These are phyloP conservation scores for Aphidius colemani DNA, from an alignment of 2,888 invertebrate genomes.

Conservation along the genomic window DNA sequence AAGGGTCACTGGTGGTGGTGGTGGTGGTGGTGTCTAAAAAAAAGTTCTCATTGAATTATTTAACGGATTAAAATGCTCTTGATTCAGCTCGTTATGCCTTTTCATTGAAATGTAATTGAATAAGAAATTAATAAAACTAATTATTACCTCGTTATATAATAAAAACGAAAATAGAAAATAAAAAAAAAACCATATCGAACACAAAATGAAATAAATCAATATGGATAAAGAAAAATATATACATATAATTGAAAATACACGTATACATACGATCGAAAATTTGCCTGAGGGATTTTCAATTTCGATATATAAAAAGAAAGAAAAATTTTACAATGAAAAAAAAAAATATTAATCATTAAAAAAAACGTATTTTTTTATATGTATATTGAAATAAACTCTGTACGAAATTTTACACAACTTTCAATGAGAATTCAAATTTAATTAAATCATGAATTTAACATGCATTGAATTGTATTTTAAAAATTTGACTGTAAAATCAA, in stretches of 20 bases:
- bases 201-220: background rate
- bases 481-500: no score
- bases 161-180: conserved; percentile 6
- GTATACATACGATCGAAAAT: conserved; percentile 5
- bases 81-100: conserved; percentile 17
- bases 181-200: background rate
- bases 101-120: conserved; percentile 40
- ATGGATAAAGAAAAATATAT: background rate
- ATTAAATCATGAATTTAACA: no score
- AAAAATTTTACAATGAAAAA: no score
- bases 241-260: background rate
- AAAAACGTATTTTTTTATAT: background rate
- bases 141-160: conserved; percentile 36
- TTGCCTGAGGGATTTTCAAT: background rate
- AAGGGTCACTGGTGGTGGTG: background rate
- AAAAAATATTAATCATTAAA: no score
- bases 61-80: conserved; percentile 35
- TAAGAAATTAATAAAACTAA: conserved; percentile 41
- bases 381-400: no score
- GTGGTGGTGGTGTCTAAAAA: background rate
- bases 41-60: conserved; percentile 39
- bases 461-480: no score
- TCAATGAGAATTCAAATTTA: no score
- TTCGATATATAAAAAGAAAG: conserved; percentile 9
- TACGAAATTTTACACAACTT: no score